Conservation (phyloP, 2,113 vertebrate species). For the Megaleporinus macrocephalus region DNA sequence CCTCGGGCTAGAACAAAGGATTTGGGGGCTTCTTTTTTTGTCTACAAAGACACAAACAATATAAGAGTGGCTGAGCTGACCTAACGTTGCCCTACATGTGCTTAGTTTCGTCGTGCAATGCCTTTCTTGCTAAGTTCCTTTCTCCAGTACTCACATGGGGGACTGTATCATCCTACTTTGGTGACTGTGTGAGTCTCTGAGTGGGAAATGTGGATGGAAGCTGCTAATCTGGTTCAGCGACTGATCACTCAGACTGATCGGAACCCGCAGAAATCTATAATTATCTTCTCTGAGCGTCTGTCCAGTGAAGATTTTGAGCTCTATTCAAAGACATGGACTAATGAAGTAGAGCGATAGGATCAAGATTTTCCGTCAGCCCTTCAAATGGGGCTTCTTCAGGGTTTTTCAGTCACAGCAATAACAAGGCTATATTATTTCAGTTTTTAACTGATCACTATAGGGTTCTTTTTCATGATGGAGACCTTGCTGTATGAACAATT, state of each 20-base stretch:
- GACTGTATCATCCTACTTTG: too few species aligned
- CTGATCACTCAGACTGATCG: background rate
- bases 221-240: background rate
- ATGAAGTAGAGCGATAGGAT: too few species aligned
- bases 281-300: background rate
- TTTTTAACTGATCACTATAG: too few species aligned
- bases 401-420: too few species aligned
- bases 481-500: too few species aligned
- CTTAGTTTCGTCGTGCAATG: background rate
- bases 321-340: too few species aligned
- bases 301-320: background rate
- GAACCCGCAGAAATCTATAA: constrained; percentile 6
- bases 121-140: background rate
- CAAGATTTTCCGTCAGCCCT: too few species aligned
- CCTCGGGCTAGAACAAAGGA: background rate
- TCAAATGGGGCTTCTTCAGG: too few species aligned
- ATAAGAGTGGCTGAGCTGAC: background rate
- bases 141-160: background rate
- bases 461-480: too few species aligned
- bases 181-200: background rate
- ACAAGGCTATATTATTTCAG: too few species aligned
- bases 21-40: constrained; percentile 38
- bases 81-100: background rate
- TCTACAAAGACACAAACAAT: background rate
- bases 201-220: background rate